Evolutionary conservation across 2,113 vertebrate genomes (phyloP).

Genomic region (Promerops cafer): DNA sequence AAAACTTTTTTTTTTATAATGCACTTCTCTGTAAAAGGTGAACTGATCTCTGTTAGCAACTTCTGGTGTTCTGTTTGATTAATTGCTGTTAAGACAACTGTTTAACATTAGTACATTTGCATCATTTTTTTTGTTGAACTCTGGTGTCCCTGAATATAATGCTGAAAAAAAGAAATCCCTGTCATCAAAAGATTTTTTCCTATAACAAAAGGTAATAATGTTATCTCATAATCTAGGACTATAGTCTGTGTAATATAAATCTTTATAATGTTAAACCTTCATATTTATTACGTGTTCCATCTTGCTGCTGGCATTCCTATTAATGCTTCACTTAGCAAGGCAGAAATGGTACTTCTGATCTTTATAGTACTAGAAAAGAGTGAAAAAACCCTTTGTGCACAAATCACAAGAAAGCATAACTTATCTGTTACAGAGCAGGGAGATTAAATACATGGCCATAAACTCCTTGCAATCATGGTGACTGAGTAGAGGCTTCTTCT

Average conservation of each 20-base stretch:
- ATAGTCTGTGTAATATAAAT: conserved; percentile 42
- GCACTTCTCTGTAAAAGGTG: not conserved
- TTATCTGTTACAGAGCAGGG: conserved; percentile 58
- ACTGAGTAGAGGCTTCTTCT: conserved; percentile 48
- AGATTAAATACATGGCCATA: conserved; percentile 70
- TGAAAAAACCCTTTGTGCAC: conserved; percentile 69
- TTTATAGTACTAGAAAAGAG: conserved; percentile 33
- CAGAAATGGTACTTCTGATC: conserved; percentile 46
- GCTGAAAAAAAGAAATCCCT: not conserved
- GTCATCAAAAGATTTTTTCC: not conserved
- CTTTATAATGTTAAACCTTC: conserved; percentile 47
- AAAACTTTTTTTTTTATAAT: not conserved
- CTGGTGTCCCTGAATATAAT: not conserved
- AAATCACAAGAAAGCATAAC: conserved; percentile 66
- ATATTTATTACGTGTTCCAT: conserved; percentile 63
- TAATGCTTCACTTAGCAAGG: conserved; percentile 54
- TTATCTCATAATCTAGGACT: conserved; percentile 38
- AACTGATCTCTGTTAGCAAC: not conserved
- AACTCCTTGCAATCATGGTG: conserved; percentile 69
- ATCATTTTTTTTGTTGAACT: not conserved
- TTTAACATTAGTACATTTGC: not conserved
- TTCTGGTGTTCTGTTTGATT: not conserved
- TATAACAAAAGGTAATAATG: conserved; percentile 47
- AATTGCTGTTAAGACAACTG: not conserved
- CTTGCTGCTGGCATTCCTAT: conserved; percentile 53